Evolutionary conservation across 2,888 invertebrate genomes (phyloP).

Genomic region (Thyatira batis): DNA sequence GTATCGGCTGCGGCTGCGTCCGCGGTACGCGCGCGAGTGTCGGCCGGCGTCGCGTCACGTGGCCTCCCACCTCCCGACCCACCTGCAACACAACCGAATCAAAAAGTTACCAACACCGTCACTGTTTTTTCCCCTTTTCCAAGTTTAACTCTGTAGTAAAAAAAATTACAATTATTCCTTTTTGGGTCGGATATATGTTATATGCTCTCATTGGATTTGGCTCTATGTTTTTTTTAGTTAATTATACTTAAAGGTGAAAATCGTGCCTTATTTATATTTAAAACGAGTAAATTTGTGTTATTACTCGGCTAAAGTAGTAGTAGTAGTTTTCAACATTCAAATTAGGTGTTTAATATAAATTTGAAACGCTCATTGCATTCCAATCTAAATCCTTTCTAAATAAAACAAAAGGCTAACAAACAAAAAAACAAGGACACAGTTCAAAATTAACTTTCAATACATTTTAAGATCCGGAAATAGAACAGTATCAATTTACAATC

Average conservation of each 20-base stretch:
- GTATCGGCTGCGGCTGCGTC: slow-evolving; percentile 67
- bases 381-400: neutral
- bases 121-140: slow-evolving; percentile 50
- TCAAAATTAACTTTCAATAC: slow-evolving; percentile 27
- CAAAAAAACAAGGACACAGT: slow-evolving; percentile 36
- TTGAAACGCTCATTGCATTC: too few relatives aligned
- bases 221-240: too few relatives aligned
- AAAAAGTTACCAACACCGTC: slow-evolving; percentile 42
- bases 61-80: slow-evolving; percentile 55
- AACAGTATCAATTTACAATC: slow-evolving; percentile 29
- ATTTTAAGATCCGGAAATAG: slow-evolving; percentile 34
- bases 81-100: slow-evolving; percentile 66
- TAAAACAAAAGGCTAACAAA: slow-evolving; percentile 9
- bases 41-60: slow-evolving; percentile 59
- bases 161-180: too few relatives aligned
- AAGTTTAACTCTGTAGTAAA: too few relatives aligned
- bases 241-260: too few relatives aligned
- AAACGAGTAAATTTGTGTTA: too few relatives aligned
- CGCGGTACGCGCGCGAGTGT: slow-evolving; percentile 79
- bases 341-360: too few relatives aligned
- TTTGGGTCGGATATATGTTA: too few relatives aligned
- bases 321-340: too few relatives aligned
- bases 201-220: too few relatives aligned
- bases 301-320: too few relatives aligned
- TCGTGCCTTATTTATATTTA: too few relatives aligned